Evolutionary conservation across 2,113 vertebrate genomes (phyloP).

Genomic region (Cisticola juncidis): DNA sequence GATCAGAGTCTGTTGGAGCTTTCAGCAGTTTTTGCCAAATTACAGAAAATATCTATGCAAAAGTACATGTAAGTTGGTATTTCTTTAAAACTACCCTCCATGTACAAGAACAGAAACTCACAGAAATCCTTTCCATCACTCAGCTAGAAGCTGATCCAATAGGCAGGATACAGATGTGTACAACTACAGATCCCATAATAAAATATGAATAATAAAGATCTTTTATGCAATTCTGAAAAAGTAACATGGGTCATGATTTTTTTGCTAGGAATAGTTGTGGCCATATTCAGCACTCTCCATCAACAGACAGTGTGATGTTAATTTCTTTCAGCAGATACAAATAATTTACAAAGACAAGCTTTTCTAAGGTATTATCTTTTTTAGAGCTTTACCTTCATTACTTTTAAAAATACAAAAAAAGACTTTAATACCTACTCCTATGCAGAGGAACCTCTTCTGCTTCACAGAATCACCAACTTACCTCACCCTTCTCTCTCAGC

Average conservation of each 20-base stretch:
- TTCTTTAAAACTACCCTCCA: background rate
- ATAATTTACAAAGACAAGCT: background rate
- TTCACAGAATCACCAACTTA: background rate
- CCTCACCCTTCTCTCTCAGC: background rate
- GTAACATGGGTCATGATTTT: background rate
- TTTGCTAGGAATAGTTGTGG: slow-evolving; percentile 46
- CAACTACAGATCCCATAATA: background rate
- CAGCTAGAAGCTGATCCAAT: background rate
- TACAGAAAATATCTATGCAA: background rate
- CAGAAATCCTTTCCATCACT: background rate
- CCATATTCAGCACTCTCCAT: background rate
- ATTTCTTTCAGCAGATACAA: slow-evolving; percentile 29
- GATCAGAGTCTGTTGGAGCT: background rate
- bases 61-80: background rate
- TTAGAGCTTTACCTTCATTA: background rate
- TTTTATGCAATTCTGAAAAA: slow-evolving; percentile 14
- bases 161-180: background rate
- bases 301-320: background rate
- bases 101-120: background rate
- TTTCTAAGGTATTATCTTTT: background rate
- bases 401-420: background rate
- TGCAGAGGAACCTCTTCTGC: background rate
- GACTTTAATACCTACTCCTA: background rate
- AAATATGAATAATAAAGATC: background rate
- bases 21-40: background rate